These are phyloP conservation scores for Coptotermes formosanus DNA, from an alignment of 1,140 invertebrate genomes.

Conservation along the genomic window DNA sequence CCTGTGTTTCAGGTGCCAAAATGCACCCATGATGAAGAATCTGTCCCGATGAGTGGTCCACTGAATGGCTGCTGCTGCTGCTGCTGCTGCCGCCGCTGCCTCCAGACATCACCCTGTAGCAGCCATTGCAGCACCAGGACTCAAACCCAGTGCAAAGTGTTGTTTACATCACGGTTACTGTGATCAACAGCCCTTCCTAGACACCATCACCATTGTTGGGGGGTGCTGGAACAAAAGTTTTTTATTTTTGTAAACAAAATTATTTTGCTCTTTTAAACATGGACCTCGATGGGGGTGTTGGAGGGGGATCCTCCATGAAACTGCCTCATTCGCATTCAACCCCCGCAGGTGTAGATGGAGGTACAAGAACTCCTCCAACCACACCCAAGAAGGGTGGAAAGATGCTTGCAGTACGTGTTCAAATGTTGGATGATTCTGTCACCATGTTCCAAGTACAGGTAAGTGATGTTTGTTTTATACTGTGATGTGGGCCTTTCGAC, in stretches of 20 bases:
- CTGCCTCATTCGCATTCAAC: conserved; percentile 81
- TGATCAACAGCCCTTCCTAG: neutral
- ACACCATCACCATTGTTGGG: neutral
- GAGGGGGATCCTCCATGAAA: conserved; percentile 39
- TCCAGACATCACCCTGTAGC: neutral
- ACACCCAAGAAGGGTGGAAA: conserved; percentile 74
- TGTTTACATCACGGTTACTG: conserved; percentile 1
- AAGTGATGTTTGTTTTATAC: conserved; percentile 37
- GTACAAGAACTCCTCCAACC: conserved; percentile 55
- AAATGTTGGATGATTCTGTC: conserved; percentile 84
- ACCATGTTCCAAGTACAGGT: conserved; percentile 92
- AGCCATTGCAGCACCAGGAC: conserved; percentile 4
- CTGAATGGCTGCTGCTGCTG: neutral
- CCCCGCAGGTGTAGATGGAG: conserved; percentile 75
- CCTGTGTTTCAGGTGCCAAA: neutral
- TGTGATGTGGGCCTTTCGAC: no score
- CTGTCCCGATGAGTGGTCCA: neutral
- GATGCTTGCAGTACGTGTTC: conserved; percentile 80
- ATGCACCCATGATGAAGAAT: neutral
- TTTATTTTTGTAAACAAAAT: conserved; percentile 3
- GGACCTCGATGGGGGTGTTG: conserved; percentile 42
- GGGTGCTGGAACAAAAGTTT: neutral
- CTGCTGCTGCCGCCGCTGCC: neutral
- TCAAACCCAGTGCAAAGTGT: conserved; percentile 2
- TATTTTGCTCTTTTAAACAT: conserved; percentile 36